Conservation (phyloP, 2,113 vertebrate species). For the Tinamus guttatus region DNA sequence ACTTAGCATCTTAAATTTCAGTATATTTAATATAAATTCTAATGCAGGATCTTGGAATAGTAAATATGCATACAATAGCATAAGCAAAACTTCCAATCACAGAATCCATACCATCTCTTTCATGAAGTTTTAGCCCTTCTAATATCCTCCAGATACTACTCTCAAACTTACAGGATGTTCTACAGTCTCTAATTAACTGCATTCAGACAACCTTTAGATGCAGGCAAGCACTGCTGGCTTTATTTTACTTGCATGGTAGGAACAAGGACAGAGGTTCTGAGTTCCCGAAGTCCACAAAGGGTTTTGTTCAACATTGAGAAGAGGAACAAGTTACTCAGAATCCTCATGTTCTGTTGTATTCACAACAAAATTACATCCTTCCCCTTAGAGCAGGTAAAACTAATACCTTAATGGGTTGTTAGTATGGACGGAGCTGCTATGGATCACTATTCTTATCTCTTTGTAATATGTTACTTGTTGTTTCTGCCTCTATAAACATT, state of each 20-base stretch:
- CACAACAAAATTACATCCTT: neutral
- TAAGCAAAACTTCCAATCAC: neutral
- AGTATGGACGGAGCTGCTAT: neutral
- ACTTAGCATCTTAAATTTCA: neutral
- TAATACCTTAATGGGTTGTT: neutral
- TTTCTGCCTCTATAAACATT: neutral
- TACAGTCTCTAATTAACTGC: neutral
- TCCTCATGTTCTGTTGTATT: neutral
- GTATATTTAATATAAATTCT: neutral
- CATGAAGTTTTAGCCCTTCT: neutral
- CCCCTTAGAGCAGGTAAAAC: neutral
- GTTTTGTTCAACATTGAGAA: neutral
- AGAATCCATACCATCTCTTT: neutral
- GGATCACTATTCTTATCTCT: neutral
- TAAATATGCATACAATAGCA: neutral
- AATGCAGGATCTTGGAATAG: neutral
- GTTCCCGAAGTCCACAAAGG: neutral
- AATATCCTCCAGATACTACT: neutral
- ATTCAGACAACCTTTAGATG: neutral
- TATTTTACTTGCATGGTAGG: neutral
- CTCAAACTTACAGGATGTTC: neutral
- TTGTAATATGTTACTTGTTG: rapidly evolving
- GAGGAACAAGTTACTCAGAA: neutral
- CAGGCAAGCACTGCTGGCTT: neutral
- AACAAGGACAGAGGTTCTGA: neutral